These are phyloP conservation scores for Papilio polyxenes DNA, from an alignment of 1,140 invertebrate species.

Conservation along the genomic window DNA sequence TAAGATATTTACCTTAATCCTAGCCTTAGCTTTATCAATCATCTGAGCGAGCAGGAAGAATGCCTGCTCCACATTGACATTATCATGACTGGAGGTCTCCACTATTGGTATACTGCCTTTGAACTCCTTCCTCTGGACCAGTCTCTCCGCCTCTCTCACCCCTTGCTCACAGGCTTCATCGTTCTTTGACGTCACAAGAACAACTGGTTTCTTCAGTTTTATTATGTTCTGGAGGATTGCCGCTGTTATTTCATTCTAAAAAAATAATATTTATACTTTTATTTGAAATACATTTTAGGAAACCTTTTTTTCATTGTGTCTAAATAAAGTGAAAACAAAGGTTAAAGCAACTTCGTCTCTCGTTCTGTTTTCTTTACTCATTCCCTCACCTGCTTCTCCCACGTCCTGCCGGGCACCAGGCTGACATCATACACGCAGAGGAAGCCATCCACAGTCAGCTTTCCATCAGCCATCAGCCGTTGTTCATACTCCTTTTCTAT, in stretches of 20 bases:
- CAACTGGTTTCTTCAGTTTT: constrained; percentile 97
- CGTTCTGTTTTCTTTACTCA: too few relatives aligned
- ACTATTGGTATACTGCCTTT: constrained; percentile 93
- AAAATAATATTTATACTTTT: background rate
- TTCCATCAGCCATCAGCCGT: constrained; percentile 95
- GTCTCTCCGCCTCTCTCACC: constrained; percentile 93
- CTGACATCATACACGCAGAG: constrained; percentile 98
- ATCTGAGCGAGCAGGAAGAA: constrained; percentile 96
- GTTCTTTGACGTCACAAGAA: constrained; percentile 97
- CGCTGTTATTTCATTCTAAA: constrained; percentile 87
- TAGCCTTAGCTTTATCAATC: constrained; percentile 87
- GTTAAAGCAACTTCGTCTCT: too few relatives aligned
- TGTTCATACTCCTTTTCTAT: constrained; percentile 98
- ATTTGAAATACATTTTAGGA: background rate
- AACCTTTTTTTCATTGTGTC: too few relatives aligned
- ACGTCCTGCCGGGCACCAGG: constrained; percentile 91
- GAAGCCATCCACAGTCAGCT: constrained; percentile 97
- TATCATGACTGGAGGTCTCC: constrained; percentile 97
- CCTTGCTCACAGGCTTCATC: constrained; percentile 95
- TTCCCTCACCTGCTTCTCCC: constrained; percentile 89
- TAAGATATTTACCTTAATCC: constrained; percentile 76
- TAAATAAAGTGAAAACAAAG: too few relatives aligned
- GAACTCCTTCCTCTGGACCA: constrained; percentile 95
- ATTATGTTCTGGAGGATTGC: constrained; percentile 91
- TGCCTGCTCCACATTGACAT: constrained; percentile 97